Base-by-base conservation (phyloP, 2,797 vertebrate genomes). In the Champsocephalus gunnari region DNA sequence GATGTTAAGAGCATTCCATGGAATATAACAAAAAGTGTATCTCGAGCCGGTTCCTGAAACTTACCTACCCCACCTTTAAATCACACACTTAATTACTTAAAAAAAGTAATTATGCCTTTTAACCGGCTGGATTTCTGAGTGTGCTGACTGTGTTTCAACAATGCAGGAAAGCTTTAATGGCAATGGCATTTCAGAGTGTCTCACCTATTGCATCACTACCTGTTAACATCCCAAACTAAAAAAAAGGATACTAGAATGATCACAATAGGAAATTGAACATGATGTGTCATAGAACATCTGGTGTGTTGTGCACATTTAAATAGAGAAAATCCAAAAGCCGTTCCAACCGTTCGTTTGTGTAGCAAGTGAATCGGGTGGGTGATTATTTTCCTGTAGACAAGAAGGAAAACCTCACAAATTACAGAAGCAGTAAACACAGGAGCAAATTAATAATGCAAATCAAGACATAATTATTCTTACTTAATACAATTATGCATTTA, bases 361-460 rank as follows among this genome's bases (percentile, higher is more conserved):
- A 32, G 51, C 38, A 69, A 34, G 77, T 66, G 48, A 73, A 71
- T 80, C 68, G 9, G 9, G 65, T 66, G 62, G 47, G 47, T 76
- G 34, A 67, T 72, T 79, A n/a, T 64, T 66, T 77, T 83, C 47
- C 49, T 60, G 9, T 38, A 3, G 14, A 58, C 10, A 0, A 41
- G 44, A 32, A 71, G 60, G 28, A 83, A 73, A 72, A 58, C 48
- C 34, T 72, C 32, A 60, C 14, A 67, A 54, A 70, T 65, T 41
- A 73, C 38, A 64, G 50, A 12, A 32, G 49, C 47, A 28, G 53
- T 58, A 63, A 82, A 55, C 38, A 66, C 59, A 77, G 47, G 34
- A 65, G 67, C 67, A 65, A 55, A 75, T 80, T 65, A 69, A 51
- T 57, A 66, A 70, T 69, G 47, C 59, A 73, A 65, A 86, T 77